Conservation (phyloP, 37 sponge, comb jelly and placozoan genomes). For the Agelas oroides region DNA sequence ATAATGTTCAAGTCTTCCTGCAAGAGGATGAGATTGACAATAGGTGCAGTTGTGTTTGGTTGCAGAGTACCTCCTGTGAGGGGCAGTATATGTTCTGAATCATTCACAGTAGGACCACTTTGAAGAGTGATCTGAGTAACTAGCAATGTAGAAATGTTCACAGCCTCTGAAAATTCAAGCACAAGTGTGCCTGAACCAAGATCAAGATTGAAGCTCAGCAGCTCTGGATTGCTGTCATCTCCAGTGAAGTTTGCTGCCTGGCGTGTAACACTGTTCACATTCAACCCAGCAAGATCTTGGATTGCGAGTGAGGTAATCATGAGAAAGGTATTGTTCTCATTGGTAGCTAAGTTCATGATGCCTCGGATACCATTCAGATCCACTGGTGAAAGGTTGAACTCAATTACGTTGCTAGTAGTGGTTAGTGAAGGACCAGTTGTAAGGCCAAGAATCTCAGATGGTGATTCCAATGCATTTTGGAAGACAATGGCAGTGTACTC, state of each 20-base stretch:
- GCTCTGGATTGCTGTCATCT: conserved; percentile 70
- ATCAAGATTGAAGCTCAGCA: conserved; percentile 76
- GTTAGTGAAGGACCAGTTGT: conserved; percentile 66
- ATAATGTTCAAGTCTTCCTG: conserved; percentile 68
- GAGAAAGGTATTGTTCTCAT: conserved; percentile 78
- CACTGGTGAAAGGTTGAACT: conserved; percentile 49
- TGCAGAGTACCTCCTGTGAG: conserved; percentile 51
- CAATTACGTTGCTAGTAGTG: conserved; percentile 17
- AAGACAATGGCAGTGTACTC: conserved; percentile 58
- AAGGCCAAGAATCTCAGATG: conserved; percentile 31
- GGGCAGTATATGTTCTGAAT: neutral
- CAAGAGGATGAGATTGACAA: conserved; percentile 58
- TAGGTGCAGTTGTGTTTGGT: conserved; percentile 36
- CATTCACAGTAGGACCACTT: conserved; percentile 26
- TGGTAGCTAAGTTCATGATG: conserved; percentile 66
- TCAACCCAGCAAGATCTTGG: conserved; percentile 70
- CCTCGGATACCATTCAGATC: conserved; percentile 70
- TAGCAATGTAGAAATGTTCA: conserved; percentile 59
- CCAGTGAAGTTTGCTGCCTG: conserved; percentile 70
- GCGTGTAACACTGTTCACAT: conserved; percentile 45
- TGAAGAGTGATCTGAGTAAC: conserved; percentile 58
- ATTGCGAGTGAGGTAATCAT: conserved; percentile 63
- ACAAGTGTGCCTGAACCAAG: conserved; percentile 64
- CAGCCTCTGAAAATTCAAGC: conserved; percentile 79
- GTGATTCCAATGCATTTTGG: conserved; percentile 50